Evolutionary conservation across 2,797 vertebrate genomes (phyloP).

Genomic region (Champsocephalus esox): DNA sequence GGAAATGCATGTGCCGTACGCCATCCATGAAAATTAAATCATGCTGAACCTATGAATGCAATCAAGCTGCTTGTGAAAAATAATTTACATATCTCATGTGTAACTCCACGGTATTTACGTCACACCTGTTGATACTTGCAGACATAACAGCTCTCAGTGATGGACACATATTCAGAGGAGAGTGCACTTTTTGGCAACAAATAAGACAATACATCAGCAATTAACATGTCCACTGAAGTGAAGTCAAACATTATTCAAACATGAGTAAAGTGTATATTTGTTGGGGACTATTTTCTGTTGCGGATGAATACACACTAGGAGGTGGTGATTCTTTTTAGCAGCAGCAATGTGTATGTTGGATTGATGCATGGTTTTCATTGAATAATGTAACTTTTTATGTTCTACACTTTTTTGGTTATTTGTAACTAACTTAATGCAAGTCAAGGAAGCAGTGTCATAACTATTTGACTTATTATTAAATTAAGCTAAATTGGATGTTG

Average conservation of each 20-base stretch:
- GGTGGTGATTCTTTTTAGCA: not conserved
- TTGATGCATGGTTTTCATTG: not conserved
- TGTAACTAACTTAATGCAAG: not conserved
- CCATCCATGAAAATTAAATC: conserved; percentile 47
- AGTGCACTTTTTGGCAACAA: not conserved
- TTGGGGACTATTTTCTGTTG: too few species aligned
- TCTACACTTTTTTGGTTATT: not conserved
- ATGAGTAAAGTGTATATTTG: not conserved
- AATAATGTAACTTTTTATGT: too few species aligned
- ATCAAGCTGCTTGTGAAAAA: conserved; percentile 26
- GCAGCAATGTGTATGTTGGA: not conserved
- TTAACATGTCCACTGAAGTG: too few species aligned
- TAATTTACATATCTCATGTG: not conserved
- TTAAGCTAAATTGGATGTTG: not conserved
- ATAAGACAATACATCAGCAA: too few species aligned
- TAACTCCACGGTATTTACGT: not conserved
- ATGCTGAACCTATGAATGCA: conserved; percentile 18
- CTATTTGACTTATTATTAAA: not conserved
- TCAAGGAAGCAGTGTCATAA: not conserved
- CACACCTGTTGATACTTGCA: not conserved
- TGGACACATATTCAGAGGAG: not conserved
- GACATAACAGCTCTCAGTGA: not conserved
- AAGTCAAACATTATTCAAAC: not conserved
- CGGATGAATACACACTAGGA: not conserved
- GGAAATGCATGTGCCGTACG: conserved; percentile 2